Percentiles rank a stretch among this genome's conserved stretches.
These are phyloP conservation scores for Chalcosyrphus nemorum DNA, from an alignment of 2,888 invertebrate genomes.

Conservation along the genomic window DNA sequence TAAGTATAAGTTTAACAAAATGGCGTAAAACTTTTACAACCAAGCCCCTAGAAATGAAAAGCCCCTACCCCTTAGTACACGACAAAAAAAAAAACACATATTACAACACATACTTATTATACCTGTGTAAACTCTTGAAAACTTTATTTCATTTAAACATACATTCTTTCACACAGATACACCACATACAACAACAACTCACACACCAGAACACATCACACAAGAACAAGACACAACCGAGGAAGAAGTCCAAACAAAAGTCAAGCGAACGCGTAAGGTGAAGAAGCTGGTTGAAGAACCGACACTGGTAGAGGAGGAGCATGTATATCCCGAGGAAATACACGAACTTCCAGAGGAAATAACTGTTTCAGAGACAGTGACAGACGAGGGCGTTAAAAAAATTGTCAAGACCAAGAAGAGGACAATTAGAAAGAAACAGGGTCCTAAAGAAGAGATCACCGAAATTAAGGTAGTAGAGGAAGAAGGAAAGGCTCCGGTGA, in stretches of 20 bases:
- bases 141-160: slow-evolving; percentile 72
- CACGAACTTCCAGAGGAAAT: slow-evolving; percentile 79
- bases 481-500: slow-evolving; percentile 77
- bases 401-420: slow-evolving; percentile 78
- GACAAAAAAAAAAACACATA: slow-evolving; percentile 73
- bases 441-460: slow-evolving; percentile 76
- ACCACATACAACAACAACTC: slow-evolving; percentile 77
- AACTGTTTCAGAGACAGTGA: slow-evolving; percentile 79
- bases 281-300: slow-evolving; percentile 70
- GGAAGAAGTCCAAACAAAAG: slow-evolving; percentile 75
- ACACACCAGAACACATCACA: slow-evolving; percentile 81
- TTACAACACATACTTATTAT: slow-evolving; percentile 61
- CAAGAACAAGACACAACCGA: slow-evolving; percentile 78
- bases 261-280: slow-evolving; percentile 75
- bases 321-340: slow-evolving; percentile 9
- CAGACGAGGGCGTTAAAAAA: slow-evolving; percentile 77
- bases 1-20: slow-evolving; percentile 74
- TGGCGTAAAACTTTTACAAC: slow-evolving; percentile 80
- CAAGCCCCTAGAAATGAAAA: slow-evolving; percentile 74
- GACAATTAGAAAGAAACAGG: slow-evolving; percentile 80
- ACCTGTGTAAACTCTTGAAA: slow-evolving; percentile 39
- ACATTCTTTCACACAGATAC: slow-evolving; percentile 80
- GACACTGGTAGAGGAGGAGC: not conserved
- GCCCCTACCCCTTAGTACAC: slow-evolving; percentile 77
- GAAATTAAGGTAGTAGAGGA: slow-evolving; percentile 74